A percentile compares a stretch with the other conserved stretches of the same genome.
Evolutionary conservation across 2,797 vertebrate genomes (phyloP).

Genomic region (Acanthis flammea): DNA sequence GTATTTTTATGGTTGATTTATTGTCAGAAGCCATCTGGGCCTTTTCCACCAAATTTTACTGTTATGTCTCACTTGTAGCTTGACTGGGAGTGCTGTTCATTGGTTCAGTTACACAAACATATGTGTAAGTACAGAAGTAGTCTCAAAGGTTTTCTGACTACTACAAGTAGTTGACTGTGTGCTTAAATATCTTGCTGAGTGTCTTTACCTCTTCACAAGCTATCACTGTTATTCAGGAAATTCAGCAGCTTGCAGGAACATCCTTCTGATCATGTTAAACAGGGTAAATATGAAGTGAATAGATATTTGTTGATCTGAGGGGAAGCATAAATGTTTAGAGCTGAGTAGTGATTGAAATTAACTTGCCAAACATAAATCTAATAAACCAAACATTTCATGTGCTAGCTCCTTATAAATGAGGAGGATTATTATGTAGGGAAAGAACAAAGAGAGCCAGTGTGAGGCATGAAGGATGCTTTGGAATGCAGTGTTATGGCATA

Average conservation of each 20-base stretch:
- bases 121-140: background rate
- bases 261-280: background rate
- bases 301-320: background rate
- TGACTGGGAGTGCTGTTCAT: background rate
- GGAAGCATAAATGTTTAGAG: background rate
- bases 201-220: background rate
- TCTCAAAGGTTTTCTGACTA: background rate
- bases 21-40: background rate
- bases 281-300: background rate
- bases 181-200: background rate
- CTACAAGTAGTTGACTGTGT: background rate
- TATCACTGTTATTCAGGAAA: background rate
- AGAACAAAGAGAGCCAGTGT: background rate
- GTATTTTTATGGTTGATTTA: background rate
- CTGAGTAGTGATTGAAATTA: background rate
- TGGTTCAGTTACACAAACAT: background rate
- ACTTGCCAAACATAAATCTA: background rate
- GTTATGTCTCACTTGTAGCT: background rate
- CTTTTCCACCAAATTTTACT: constrained; percentile 5
- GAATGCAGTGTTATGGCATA: accelerated
- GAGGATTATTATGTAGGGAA: background rate
- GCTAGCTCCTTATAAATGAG: background rate
- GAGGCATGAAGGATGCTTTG: background rate
- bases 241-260: background rate
- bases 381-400: background rate